A percentile compares a stretch with the other conserved stretches of the same genome.
Evolutionary conservation across 2,113 vertebrate genomes (phyloP).

Genomic region (Sprattus sprattus): DNA sequence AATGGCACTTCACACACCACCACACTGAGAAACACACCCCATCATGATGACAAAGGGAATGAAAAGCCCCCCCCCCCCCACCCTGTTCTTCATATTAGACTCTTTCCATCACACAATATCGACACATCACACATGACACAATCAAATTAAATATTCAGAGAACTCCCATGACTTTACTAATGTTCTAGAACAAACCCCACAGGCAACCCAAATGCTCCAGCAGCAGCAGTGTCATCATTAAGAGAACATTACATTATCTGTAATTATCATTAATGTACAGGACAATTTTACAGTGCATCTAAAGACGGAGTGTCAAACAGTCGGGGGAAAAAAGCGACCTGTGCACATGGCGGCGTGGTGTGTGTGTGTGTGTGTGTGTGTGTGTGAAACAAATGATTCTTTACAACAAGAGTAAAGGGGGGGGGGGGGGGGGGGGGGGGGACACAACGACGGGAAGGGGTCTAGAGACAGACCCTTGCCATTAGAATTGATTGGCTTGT

Average conservation of each 20-base stretch:
- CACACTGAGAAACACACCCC: conserved; percentile 22
- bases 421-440: not conserved
- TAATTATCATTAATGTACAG: conserved; percentile 15
- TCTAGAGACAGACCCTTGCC: not conserved
- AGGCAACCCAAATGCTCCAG: not conserved
- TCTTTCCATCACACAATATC: conserved; percentile 2
- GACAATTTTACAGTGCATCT: conserved; percentile 3
- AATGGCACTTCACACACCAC: conserved; percentile 38
- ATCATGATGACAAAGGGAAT: not conserved
- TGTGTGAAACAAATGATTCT: not conserved
- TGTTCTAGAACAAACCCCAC: not conserved
- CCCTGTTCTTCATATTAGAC: not conserved
- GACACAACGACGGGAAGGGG: not conserved
- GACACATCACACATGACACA: conserved; percentile 2
- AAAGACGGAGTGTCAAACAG: not conserved
- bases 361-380: no score
- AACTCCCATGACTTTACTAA: not conserved
- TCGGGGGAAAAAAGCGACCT: not conserved
- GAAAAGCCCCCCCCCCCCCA: not conserved
- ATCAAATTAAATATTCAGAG: conserved; percentile 13
- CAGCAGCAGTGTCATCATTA: not conserved
- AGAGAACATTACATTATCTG: not conserved
- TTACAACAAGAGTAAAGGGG: not conserved
- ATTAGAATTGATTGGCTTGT: not conserved
- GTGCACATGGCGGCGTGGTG: not conserved